Conservation (phyloP, 2,888 invertebrate species). For the Leucania comma region DNA sequence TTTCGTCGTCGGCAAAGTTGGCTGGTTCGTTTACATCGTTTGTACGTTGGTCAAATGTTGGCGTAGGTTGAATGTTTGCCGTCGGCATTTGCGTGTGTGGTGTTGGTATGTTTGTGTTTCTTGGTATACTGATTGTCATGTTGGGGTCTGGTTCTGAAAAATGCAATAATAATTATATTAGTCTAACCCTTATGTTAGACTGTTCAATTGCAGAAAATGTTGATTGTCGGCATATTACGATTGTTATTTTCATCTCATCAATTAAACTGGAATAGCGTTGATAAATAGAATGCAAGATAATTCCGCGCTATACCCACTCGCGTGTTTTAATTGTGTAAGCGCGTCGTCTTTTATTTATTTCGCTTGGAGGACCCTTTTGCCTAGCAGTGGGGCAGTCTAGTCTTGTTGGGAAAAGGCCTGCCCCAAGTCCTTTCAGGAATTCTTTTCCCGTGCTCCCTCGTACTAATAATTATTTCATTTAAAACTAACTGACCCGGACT, state of each 20-base stretch:
- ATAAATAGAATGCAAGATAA: background rate
- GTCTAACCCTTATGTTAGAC: too few relatives aligned
- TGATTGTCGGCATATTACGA: background rate
- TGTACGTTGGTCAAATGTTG: slow-evolving; percentile 55
- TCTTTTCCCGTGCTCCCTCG: too few relatives aligned
- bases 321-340: background rate
- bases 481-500: too few relatives aligned
- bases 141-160: slow-evolving; percentile 73
- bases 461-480: too few relatives aligned
- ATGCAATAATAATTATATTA: background rate
- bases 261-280: background rate
- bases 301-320: background rate
- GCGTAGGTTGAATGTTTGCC: slow-evolving; percentile 34
- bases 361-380: background rate
- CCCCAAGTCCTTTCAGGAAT: too few relatives aligned
- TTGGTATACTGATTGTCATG: slow-evolving; percentile 67
- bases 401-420: too few relatives aligned
- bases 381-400: too few relatives aligned
- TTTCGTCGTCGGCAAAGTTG: slow-evolving; percentile 79
- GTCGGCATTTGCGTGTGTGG: slow-evolving; percentile 74
- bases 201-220: too few relatives aligned
- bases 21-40: slow-evolving; percentile 72
- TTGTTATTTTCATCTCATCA: background rate
- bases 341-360: too few relatives aligned
- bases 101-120: slow-evolving; percentile 73